Evolutionary conservation across 2,888 invertebrate genomes (phyloP), one percentile per base, ranked within the genome.

Genomic region (Stenchaetothrips biformis): DNA sequence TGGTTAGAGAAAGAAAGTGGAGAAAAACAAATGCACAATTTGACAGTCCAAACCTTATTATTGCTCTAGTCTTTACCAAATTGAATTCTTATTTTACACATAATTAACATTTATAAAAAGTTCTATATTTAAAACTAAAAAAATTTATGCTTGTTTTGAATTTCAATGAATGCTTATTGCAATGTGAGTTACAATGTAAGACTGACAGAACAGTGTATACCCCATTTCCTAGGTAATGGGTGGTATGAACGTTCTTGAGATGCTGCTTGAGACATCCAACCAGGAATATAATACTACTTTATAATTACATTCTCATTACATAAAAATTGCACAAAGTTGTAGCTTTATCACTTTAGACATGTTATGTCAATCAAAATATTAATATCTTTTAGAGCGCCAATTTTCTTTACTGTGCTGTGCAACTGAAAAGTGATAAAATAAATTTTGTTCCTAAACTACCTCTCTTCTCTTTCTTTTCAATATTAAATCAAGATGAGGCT

Each of bases 51-150:
- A 7, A 11, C 67, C n/a, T 74, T 74, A n/a, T n/a, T 9, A 21
- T 74, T 9, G 21, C 67, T 74, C 25, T 74, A 74, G 67, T 74
- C 67, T 21, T 74, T 25, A 74, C 67, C 59, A 74, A 74, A 25
- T 74, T 2, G 18, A 59, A 18, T 59, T 59, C 4, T 59, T 59
- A 59, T 59, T 59, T 59, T 13, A 18, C 59, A 59, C 59, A 59
- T 18, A 53, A 53, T 18, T 11, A 53, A 53, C 53, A 53, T 53
- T 18, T 53, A 9, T 53, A 13, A 53, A 53, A 13, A 53, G 53
- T 7, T 53, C 13, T 18, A 53, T 4, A 4, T 37, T 37, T 37
- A 37, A 37, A 37, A 37, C 1, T 37, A 2, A 2, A 37, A 37
- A 37, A 2, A 37, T 37, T 2, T 37, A 37, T 37, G 37, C 37